Evolutionary conservation across 2,888 invertebrate species (phyloP), one percentile per base, ranked within the genome.

Genomic region (Cataglyphis rosenhaueri): DNA sequence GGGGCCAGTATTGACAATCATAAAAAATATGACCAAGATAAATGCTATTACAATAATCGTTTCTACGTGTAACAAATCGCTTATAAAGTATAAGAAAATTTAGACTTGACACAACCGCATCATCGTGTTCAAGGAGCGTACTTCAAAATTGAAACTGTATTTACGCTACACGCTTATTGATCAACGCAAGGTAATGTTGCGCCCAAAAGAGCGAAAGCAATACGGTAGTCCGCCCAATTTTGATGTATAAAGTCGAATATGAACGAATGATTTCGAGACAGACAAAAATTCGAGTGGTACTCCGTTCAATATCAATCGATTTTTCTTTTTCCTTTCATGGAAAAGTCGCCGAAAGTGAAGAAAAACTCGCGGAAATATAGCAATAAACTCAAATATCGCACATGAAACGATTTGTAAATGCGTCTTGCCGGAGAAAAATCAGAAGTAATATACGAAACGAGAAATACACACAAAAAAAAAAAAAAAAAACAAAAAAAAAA

Each of bases 401-500:
- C 68, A 81, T 83, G 75, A 73, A 88, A 89, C 89, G 84, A 83
- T 88, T 82, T 82, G 78, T 87, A 25, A 85, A 66, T 75, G 75
- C 82, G 84, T 79, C 68, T 81, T 75, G 70, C 70, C 73, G 83
- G 81, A 84, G 83, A 88, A 84, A 89, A 90, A 85, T 84, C 21
- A 79, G 81, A 70, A 83, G 85, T 88, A 91, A 91, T 84, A 61
- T 85, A 88, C 86, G 82, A 85, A 91, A 91, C 90, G 85, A 90
- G 79, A 82, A 88, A 88, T 88, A 87, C 83, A 84, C 83, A 84
- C 21, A 21, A 21, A 21, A 21, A 21, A 21, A 21, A 21, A 87
- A 78, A 73, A 90, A 90, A 86, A 44, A 41, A 91, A 91, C 87
- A 88, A 90, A 90, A 66, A 90, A 66, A 89, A 91, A 68, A 84